Base-by-base conservation (phyloP, 2,113 vertebrate genomes). In the Polyodon spathula region DNA sequence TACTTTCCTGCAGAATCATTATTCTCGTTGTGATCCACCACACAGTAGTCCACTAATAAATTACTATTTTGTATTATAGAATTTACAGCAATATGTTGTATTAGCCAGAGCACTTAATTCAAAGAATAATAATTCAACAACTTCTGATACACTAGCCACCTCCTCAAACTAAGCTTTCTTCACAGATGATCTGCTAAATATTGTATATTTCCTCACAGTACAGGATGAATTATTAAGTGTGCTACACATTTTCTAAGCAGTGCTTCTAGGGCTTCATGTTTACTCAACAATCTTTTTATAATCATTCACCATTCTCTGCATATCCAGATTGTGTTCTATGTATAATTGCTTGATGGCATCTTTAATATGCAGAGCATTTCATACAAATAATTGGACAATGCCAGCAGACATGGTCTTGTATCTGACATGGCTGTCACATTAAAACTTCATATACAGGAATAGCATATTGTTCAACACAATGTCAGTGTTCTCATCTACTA, bases 401-500 rank as follows among this genome's bases (percentile, higher is more conserved):
- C 46, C 58, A 6, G 14, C 46, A 66, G 60, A 66, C 8, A 54
- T 16, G 61, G 52, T 71, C 56, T 62, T 65, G 37, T 62, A 12
- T 4, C 12, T 12, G 42, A 67, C 14, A 10, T 62, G 16, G 56
- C 63, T 70, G 60, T 56, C 17, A 61, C 57, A 12, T 10, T 37
- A 56, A 43, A 44, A 66, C 38, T 60, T 66, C 58, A n/a, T n/a
- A n/a, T n/a, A n/a, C n/a, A n/a, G n/a, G n/a, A n/a, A n/a, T n/a
- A n/a, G n/a, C n/a, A 27, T 27, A 3, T 27, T 27, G 27, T 27
- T 27, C 12, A 60, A 43, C 40, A 63, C 37, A 42, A 68, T 56
- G 48, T 71, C 57, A 46, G 66, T 65, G 57, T 59, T 68, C 42
- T 65, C 54, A 41, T 68, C 58, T 10, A 66, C 54, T 9, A 66